Conservation (phyloP, 2,797 vertebrate genomes). For the Aldrovandia affinis region DNA sequence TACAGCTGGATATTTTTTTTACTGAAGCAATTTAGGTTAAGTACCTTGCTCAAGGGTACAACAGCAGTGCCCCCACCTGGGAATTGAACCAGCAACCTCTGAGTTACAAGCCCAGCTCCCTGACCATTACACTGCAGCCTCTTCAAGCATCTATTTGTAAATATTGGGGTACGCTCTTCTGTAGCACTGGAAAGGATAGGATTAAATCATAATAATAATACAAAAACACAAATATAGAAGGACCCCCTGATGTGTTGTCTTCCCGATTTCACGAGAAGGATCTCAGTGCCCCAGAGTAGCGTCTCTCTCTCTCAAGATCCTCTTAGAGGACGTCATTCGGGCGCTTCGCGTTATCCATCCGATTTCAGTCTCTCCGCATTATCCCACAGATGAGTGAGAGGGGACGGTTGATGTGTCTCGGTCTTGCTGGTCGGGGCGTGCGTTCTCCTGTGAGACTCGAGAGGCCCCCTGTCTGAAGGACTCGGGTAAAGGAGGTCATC, state of each 20-base stretch:
- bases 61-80: no score
- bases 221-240: no score
- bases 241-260: not conserved
- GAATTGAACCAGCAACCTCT: no score
- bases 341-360: not conserved
- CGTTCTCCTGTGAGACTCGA: not conserved
- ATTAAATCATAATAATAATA: not conserved
- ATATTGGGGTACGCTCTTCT: not conserved
- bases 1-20: no score
- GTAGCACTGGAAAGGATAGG: not conserved
- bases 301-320: not conserved
- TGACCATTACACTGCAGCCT: no score
- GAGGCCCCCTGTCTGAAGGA: slow-evolving; percentile 2
- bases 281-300: not conserved
- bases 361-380: not conserved
- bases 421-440: not conserved
- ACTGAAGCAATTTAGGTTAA: no score
- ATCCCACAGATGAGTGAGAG: not conserved
- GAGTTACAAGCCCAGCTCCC: no score
- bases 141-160: not conserved
- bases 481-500: slow-evolving; percentile 12
- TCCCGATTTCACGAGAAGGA: not conserved
- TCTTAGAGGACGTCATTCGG: not conserved
- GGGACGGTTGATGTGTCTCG: not conserved
- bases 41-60: no score